Conservation (phyloP, 2,113 vertebrate species). For the Craseonycteris thonglongyai region DNA sequence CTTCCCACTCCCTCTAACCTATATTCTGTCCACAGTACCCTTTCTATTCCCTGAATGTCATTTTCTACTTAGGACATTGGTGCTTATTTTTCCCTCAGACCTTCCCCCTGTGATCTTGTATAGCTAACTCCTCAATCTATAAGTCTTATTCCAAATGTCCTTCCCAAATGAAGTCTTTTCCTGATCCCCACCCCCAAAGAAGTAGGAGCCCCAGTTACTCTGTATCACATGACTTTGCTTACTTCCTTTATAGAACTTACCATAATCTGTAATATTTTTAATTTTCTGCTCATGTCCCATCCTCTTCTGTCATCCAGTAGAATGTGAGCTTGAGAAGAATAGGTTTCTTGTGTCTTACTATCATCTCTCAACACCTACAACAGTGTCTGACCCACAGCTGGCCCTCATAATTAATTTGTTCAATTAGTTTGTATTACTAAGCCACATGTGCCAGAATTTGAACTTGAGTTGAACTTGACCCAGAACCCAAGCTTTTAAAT, state of each 20-base stretch:
- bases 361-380: not conserved
- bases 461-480: not conserved
- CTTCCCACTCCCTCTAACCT: not conserved
- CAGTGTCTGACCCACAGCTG: not conserved
- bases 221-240: not conserved
- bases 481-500: conserved; percentile 3
- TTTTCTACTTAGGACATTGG: not conserved
- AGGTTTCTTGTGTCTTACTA: not conserved
- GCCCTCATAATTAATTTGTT: not conserved
- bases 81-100: not conserved
- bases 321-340: not conserved
- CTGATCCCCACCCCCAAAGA: not conserved
- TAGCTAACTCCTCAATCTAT: not conserved
- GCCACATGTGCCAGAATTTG: not conserved
- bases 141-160: not conserved
- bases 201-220: not conserved
- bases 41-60: not conserved
- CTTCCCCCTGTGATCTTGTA: not conserved
- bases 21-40: not conserved
- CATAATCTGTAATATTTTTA: not conserved
- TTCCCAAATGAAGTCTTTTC: not conserved
- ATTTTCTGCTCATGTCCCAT: not conserved
- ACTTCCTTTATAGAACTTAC: not conserved
- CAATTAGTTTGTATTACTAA: not conserved
- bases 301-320: not conserved